Percentiles rank a stretch among this genome's conserved stretches.
These are phyloP conservation scores for Pterocles orientalis DNA, from an alignment of 2,113 vertebrate species.

Conservation along the genomic window DNA sequence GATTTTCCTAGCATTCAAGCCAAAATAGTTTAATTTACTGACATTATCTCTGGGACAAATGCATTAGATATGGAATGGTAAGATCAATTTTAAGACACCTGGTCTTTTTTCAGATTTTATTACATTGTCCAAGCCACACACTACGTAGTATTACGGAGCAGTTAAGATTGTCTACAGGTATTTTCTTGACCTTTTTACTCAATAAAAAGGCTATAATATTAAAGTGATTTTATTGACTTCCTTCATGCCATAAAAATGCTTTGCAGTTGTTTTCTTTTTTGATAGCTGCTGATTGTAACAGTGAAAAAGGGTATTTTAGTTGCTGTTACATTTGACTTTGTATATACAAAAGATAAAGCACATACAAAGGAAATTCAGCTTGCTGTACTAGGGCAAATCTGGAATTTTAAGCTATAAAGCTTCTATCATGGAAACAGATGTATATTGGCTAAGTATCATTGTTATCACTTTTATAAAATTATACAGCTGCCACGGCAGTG, in stretches of 20 bases:
- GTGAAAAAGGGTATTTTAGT: neutral
- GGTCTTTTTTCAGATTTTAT: neutral
- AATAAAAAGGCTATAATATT: neutral
- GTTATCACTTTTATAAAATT: neutral
- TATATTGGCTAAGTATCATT: neutral
- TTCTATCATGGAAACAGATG: neutral
- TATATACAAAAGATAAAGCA: neutral
- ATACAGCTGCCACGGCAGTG: neutral
- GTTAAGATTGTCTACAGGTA: neutral
- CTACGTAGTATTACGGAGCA: neutral
- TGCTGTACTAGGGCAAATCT: neutral
- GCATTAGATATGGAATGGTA: neutral
- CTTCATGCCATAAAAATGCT: neutral
- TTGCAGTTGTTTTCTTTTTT: neutral
- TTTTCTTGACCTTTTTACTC: neutral
- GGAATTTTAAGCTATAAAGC: neutral
- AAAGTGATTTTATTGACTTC: slow-evolving; percentile 14
- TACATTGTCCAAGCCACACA: neutral
- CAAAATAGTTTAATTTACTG: neutral
- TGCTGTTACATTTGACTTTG: neutral
- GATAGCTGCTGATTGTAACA: neutral
- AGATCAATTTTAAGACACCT: neutral
- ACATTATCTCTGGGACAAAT: neutral
- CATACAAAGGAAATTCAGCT: neutral
- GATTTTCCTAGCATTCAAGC: neutral